Evolutionary conservation across 1,140 invertebrate genomes (phyloP).

Genomic region (Ptiloglossa arizonensis): DNA sequence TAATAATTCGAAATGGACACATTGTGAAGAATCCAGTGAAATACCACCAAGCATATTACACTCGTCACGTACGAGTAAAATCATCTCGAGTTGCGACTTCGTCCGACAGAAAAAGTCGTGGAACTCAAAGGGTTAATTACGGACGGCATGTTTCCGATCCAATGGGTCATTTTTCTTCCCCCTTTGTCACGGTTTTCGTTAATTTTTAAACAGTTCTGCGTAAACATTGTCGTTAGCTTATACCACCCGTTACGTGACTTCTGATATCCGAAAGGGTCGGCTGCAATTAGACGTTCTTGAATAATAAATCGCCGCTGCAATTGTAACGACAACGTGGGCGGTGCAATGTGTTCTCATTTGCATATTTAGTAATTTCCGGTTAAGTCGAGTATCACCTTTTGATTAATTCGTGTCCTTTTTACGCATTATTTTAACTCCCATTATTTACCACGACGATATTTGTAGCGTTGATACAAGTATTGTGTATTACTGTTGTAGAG

Average conservation of each 20-base stretch:
- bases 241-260: constrained; percentile 55
- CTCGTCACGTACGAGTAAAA: too few relatives aligned
- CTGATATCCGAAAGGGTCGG: constrained; percentile 42
- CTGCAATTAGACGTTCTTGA: constrained; percentile 54
- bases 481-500: too few relatives aligned
- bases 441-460: too few relatives aligned
- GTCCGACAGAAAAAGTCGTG: too few relatives aligned
- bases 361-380: background rate
- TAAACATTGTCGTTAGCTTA: constrained; percentile 48
- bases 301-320: constrained; percentile 56
- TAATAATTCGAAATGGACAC: too few relatives aligned
- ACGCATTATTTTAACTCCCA: too few relatives aligned
- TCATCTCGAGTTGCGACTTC: too few relatives aligned
- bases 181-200: constrained; percentile 7
- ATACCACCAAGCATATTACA: too few relatives aligned
- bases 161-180: constrained; percentile 12
- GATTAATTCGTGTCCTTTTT: background rate
- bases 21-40: too few relatives aligned
- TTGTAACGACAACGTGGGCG: constrained; percentile 41
- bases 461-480: too few relatives aligned
- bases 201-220: constrained; percentile 55
- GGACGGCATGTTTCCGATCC: too few relatives aligned
- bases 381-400: background rate
- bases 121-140: too few relatives aligned
- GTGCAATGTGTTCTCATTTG: background rate